Evolutionary conservation across 1,140 invertebrate species (phyloP), one percentile per base, ranked within the genome.

Genomic region (Hydropsyche tenuis): DNA sequence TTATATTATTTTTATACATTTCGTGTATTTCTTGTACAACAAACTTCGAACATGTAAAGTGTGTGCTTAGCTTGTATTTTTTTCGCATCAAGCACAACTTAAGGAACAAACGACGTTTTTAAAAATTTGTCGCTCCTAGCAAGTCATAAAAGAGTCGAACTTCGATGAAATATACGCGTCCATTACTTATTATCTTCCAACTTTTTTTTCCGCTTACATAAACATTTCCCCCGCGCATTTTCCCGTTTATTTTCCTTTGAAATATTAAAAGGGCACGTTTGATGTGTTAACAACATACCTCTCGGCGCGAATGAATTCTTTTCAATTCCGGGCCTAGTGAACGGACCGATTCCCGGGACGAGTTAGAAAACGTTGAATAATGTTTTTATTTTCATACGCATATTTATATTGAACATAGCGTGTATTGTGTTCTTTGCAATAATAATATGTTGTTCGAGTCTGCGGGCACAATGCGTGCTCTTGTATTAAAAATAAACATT

Each of bases 231-330:
- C 25, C 45, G 45, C 14, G 14, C 45, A n/a, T 48, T 48, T 48
- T 14, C 18, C 20, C 56, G 18, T 25, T 60, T 60, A 60, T 20
- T 60, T 60, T 60, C 56, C 56, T 60, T 60, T 7, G 23, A 60
- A 60, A 25, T 25, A 25, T 60, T 25, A 60, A 60, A 60, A 60
- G 56, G 56, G 56, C 56, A 60, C 25, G 56, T 60, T 60, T 60
- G 56, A 60, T 60, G 56, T 60, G 56, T 60, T 60, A 60, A 60
- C 56, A 60, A 60, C 56, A 25, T 23, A 12, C 56, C 9, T 60
- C 14, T 48, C 45, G 11, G 45, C 45, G 45, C 14, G 56, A 25
- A 25, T 11, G 25, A 60, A 60, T 60, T 25, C 56, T 25, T 23
- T 60, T 60, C 56, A 53, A 53, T 53, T 53, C 51, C n/a, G 18